Evolutionary conservation across 2,113 vertebrate species (phyloP).

Genomic region (Petaurus breviceps): DNA sequence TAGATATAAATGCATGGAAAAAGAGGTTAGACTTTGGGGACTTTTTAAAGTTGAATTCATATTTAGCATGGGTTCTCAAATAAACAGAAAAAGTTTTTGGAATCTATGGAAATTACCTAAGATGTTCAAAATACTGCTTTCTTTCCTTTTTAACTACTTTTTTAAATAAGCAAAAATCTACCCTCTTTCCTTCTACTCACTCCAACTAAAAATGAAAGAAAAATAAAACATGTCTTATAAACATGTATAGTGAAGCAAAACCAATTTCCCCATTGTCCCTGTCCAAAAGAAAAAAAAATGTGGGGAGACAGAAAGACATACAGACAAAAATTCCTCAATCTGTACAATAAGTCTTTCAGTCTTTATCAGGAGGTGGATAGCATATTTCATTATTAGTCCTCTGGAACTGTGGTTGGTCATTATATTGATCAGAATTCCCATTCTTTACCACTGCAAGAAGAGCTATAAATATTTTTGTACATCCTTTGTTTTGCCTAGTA

Average conservation of each 20-base stretch:
- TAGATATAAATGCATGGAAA: not conserved
- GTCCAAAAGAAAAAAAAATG: not conserved
- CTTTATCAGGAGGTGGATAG: not conserved
- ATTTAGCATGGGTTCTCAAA: constrained; percentile 28
- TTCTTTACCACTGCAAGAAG: not conserved
- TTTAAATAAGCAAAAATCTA: not conserved
- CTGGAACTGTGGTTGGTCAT: not conserved
- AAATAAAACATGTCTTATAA: not conserved
- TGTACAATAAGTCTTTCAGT: too few relatives aligned
- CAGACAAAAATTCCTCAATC: not conserved
- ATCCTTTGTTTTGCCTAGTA: not conserved
- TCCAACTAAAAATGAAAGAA: not conserved
- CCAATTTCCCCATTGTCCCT: not conserved
- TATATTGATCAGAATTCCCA: not conserved
- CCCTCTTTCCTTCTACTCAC: not conserved
- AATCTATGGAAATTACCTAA: constrained; percentile 56
- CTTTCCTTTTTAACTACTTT: not conserved
- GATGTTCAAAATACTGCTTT: constrained; percentile 31
- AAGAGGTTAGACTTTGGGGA: not conserved
- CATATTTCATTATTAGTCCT: not conserved
- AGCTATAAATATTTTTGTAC: not conserved
- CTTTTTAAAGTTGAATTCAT: constrained; percentile 10
- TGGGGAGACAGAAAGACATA: too few relatives aligned
- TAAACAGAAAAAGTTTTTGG: not conserved
- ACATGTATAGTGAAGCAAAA: not conserved